These are phyloP conservation scores for Gymnocephalus cernua DNA, from an alignment of 2,113 vertebrate genomes.

Conservation along the genomic window DNA sequence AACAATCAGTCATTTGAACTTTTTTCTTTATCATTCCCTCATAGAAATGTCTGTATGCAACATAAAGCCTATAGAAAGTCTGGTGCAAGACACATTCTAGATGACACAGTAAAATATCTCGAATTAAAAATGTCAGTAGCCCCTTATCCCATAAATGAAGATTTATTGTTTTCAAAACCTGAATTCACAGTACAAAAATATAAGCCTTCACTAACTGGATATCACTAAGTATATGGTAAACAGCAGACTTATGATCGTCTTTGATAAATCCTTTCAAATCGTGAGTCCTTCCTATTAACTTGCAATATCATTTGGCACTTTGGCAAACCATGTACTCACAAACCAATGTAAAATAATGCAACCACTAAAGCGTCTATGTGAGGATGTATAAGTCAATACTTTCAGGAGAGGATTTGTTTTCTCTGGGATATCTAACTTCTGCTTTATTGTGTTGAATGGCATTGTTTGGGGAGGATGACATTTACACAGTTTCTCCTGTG, in stretches of 20 bases:
- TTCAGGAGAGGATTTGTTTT: conserved; percentile 41
- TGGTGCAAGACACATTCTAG: conserved; percentile 64
- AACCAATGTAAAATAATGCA: conserved; percentile 61
- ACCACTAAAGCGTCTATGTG: conserved; percentile 64
- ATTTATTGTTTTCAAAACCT: conserved; percentile 83
- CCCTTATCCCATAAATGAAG: conserved; percentile 87
- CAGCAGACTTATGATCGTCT: conserved; percentile 71
- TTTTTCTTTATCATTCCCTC: conserved; percentile 35
- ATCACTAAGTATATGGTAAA: conserved; percentile 73
- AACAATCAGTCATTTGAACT: conserved; percentile 32
- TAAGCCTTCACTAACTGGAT: conserved; percentile 78
- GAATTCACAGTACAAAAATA: conserved; percentile 88
- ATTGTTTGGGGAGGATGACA: conserved; percentile 57
- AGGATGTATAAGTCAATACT: conserved; percentile 57
- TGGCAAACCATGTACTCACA: conserved; percentile 73
- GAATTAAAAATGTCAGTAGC: conserved; percentile 85
- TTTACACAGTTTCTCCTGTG: conserved; percentile 47
- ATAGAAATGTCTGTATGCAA: conserved; percentile 57
- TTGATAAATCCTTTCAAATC: conserved; percentile 44
- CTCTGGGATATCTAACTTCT: conserved; percentile 31
- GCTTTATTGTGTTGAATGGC: conserved; percentile 49
- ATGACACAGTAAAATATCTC: conserved; percentile 79
- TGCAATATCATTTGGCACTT: conserved; percentile 84
- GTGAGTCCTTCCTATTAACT: conserved; percentile 63
- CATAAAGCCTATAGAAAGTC: conserved; percentile 69